phyloP scores from a whole-genome alignment of 2,113 vertebrate genomes.

The Passer montanus region DNA sequence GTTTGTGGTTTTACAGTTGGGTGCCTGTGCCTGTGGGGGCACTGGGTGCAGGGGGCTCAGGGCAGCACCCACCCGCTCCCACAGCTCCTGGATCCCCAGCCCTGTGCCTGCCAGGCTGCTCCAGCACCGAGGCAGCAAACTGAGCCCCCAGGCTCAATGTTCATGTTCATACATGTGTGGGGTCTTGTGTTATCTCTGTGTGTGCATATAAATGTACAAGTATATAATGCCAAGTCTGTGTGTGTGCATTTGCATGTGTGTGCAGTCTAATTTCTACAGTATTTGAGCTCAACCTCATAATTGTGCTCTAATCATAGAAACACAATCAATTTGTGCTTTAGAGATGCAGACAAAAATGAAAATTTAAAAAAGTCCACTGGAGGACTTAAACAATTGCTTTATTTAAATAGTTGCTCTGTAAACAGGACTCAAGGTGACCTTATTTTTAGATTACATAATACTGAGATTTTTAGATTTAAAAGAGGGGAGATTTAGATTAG shows the following conservation, averaged over 20 bases:
- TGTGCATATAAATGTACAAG: not conserved
- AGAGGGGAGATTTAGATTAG: not conserved
- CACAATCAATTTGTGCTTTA: not conserved
- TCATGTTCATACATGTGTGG: too few species aligned
- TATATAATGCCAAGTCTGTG: too few species aligned
- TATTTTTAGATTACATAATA: not conserved
- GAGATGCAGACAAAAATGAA: not conserved
- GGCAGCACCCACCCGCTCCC: not conserved
- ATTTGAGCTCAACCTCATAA: not conserved
- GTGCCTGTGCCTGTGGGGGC: not conserved
- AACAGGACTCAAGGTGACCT: not conserved
- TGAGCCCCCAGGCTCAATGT: accelerated
- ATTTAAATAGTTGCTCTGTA: not conserved
- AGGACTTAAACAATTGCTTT: not conserved
- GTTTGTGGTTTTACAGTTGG: not conserved
- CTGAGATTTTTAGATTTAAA: not conserved
- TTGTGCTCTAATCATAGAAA: not conserved
- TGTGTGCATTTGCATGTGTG: not conserved
- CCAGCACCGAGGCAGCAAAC: not conserved
- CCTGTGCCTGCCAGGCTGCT: not conserved
- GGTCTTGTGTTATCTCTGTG: not conserved
- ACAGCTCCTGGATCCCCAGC: not conserved
- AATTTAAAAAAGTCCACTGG: not conserved
- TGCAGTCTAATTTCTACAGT: not conserved
- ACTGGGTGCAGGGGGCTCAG: not conserved